phyloP scores from a whole-genome alignment of 2,113 vertebrate species.

The Equus przewalskii region DNA sequence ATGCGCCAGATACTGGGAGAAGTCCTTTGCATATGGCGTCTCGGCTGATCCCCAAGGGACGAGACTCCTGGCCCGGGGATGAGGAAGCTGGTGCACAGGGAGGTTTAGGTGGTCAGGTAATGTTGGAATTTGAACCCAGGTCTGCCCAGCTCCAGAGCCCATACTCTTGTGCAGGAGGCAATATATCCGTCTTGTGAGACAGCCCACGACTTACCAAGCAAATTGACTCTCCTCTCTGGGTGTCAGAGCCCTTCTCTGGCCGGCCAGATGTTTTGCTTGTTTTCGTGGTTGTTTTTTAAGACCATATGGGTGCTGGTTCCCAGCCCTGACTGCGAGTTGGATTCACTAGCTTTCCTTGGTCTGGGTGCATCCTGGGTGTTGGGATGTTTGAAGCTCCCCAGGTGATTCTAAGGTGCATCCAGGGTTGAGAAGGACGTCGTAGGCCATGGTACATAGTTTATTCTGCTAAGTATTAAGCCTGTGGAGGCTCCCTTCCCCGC shows the following conservation, averaged over 20 bases:
- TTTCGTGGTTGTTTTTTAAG: not conserved
- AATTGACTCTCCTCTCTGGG: not conserved
- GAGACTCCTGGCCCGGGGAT: fast-evolving
- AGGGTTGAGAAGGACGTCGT: not conserved
- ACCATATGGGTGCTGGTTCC: fast-evolving
- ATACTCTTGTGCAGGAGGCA: not conserved
- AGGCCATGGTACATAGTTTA: not conserved
- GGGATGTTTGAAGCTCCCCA: not conserved
- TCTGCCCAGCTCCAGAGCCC: not conserved
- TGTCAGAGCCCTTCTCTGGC: not conserved
- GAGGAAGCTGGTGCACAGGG: not conserved
- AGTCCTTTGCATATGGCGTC: not conserved
- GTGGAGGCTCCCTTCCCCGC: too few species aligned
- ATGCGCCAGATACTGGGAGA: not conserved
- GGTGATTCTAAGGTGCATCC: not conserved
- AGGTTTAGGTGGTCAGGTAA: too few species aligned
- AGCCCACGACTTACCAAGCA: not conserved
- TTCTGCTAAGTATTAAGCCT: not conserved
- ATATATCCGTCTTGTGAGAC: not conserved
- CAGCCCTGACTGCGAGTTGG: not conserved
- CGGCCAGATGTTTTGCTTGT: not conserved
- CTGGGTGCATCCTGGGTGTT: not conserved
- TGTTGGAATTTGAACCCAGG: not conserved
- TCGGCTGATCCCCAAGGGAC: too few species aligned
- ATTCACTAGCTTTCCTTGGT: not conserved